Base-by-base conservation (phyloP, 2,888 invertebrate genomes). In the Lottia scabra region DNA sequence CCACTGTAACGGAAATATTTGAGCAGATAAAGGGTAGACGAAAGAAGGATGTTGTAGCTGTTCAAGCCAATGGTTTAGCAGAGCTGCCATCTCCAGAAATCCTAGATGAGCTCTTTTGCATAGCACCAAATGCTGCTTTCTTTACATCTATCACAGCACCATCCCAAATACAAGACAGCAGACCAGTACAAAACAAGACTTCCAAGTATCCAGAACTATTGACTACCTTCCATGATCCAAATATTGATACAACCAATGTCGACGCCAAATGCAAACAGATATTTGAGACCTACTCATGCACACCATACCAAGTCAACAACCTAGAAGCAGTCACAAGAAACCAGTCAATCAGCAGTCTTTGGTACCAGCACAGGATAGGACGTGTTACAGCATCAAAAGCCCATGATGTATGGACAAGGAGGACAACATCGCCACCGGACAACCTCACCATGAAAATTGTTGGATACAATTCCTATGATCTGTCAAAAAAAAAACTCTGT, bases 1-100 rank as follows among this genome's bases (percentile, higher is more conserved):
- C 71, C 19, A 71, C 67, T 10, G 63, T 71, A 12, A 71, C 71
- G 26, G 45, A 69, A 6, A 69, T 68, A 2, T 69, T 23, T 45
- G 15, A 66, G 1, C 13, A 65, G 8, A 67, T 66, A 15, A 63
- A 65, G 16, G 69, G 63, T 12, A 69, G 46, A 30, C 15, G 63
- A 4, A 64, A 38, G 2, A 67, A 68, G 64, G 56, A 68, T 2
- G n/a, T 65, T 16, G 12, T 6, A 4, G 6, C 30, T 4, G 30
- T 30, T 6, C 30, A 30, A 30, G 30, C 30, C 30, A 30, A 2
- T 4, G 30, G 30, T 30, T 6, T 6, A 2, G 30, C 30, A 30
- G 6, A 6, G 2, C 2, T 30, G 30, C 30, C 30, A 2, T 6
- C 30, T 2, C 30, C 2, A 30, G 30, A 30, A 30, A 12, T 30